Base-by-base conservation (phyloP, 1,140 invertebrate species). In the Cyclargus thomasi region DNA sequence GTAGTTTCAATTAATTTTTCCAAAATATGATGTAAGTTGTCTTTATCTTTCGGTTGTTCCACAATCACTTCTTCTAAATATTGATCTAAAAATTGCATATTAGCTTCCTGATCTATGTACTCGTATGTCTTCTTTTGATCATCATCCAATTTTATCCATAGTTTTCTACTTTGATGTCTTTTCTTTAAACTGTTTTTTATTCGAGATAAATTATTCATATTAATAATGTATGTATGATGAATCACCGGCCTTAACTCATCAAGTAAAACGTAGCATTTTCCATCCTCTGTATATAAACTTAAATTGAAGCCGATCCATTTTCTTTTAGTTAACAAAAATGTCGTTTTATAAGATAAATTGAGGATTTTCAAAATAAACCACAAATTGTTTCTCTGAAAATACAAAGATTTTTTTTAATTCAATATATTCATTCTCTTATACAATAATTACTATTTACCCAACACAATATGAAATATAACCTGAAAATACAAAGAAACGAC, bases 61-160 rank as follows among this genome's bases (percentile, higher is more conserved):
- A 14, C 62, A 29, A 7, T 64, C 20, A 68, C 66, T 67, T 74
- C 70, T 69, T 74, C 70, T 57, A 71, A 67, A 53, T 71, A 71
- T 70, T 74, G 70, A 70, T 74, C 66, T 39, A 67, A 62, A 74
- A 74, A 69, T 67, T 74, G 70, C 16, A 74, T 67, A 70, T 74
- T 74, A 69, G 62, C 69, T 68, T 72, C 70, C 29, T 74, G 68
- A 68, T 74, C 70, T 55, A 72, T 65, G 22, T n/a, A n/a, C n/a
- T n/a, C n/a, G n/a, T 72, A 74, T 47, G 62, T 69, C 67, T 70
- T 70, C 65, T 70, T 70, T 57, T 63, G 64, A 64, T 72, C 66
- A 63, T 70, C 67, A 70, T 70, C 62, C 36, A 74, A 67, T 65
- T 66, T 68, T 72, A 74, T 70, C 70, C 73, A 74, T 66, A 74